Conservation (phyloP, 2,113 vertebrate species). For the Andinoacara biseriatus region DNA sequence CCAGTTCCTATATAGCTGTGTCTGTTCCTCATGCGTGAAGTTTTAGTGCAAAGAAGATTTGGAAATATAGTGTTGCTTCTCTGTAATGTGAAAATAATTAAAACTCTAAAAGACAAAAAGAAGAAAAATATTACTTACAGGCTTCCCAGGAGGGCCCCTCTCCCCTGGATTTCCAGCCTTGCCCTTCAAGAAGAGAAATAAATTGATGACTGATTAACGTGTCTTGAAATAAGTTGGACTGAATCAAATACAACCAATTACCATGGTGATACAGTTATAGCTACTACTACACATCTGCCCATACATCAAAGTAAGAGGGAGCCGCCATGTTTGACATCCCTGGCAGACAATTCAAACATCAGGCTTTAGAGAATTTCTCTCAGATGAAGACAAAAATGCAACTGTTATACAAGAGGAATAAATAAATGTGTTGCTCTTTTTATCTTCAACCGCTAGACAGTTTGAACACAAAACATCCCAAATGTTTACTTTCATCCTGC, state of each 20-base stretch:
- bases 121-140: constrained; percentile 81
- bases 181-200: constrained; percentile 82
- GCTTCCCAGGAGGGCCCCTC: constrained; percentile 85
- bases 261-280: fast-evolving
- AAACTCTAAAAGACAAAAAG: constrained; percentile 13
- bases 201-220: background rate
- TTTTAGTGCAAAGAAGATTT: constrained; percentile 16
- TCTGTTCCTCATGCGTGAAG: constrained; percentile 9
- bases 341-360: background rate
- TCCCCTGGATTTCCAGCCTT: constrained; percentile 90
- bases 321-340: background rate
- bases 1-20: background rate
- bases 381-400: background rate
- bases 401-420: background rate
- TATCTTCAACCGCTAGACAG: background rate
- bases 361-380: background rate
- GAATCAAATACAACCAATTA: background rate
- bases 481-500: background rate
- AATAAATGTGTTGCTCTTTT: background rate
- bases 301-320: background rate
- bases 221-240: background rate
- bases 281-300: background rate
- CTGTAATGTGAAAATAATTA: background rate
- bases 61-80: background rate
- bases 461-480: background rate